Conservation (phyloP, 2,888 invertebrate genomes). For the Chironomus riparius region DNA sequence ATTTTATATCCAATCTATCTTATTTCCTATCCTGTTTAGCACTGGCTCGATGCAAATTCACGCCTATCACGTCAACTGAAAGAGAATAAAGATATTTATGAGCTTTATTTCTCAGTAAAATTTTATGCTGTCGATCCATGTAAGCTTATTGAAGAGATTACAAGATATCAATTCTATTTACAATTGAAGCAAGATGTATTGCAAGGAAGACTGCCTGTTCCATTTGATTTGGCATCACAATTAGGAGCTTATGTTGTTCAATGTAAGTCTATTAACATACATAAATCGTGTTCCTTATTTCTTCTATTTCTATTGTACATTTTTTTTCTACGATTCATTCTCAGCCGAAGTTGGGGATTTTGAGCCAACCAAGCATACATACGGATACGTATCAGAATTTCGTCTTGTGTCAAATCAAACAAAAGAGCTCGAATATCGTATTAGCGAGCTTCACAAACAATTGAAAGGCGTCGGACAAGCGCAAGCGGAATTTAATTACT, state of each 20-base stretch:
- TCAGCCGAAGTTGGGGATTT: constrained; percentile 92
- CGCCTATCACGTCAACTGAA: constrained; percentile 81
- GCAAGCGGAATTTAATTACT: constrained; percentile 85
- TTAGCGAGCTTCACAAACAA: constrained; percentile 80
- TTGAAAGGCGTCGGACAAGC: constrained; percentile 65
- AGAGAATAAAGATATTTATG: constrained; percentile 60
- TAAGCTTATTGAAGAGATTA: constrained; percentile 91
- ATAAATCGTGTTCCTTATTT: no score
- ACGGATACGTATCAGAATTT: constrained; percentile 92
- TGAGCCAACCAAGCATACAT: constrained; percentile 76
- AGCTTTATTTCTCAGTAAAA: constrained; percentile 92
- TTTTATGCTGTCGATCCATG: constrained; percentile 97
- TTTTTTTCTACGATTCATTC: constrained; percentile 32
- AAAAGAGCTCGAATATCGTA: constrained; percentile 76
- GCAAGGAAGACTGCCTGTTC: constrained; percentile 84
- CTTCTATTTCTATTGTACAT: not conserved
- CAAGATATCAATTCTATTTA: constrained; percentile 93
- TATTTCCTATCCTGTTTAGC: constrained; percentile 48
- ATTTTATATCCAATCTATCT: not conserved
- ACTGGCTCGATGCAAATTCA: constrained; percentile 91
- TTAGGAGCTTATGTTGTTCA: constrained; percentile 88
- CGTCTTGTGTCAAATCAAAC: constrained; percentile 87
- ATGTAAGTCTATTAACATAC: constrained; percentile 55
- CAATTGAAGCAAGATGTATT: constrained; percentile 95
- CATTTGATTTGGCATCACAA: constrained; percentile 84